Percentiles rank a stretch among this genome's conserved stretches.
These are phyloP conservation scores for Semibalanus balanoides DNA, from an alignment of 1,140 invertebrate species.

Conservation along the genomic window DNA sequence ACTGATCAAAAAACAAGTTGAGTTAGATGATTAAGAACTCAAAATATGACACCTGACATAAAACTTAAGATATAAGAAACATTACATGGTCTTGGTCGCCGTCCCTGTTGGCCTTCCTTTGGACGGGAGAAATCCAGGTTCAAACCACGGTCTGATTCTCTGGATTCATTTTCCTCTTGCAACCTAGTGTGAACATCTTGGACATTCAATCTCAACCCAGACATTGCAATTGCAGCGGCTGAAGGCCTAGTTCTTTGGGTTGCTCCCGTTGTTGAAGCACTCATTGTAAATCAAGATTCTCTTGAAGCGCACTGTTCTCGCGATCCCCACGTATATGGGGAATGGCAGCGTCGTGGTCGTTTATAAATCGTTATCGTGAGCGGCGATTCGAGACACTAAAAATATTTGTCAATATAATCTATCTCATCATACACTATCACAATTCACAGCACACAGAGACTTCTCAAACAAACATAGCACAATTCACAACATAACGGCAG, in stretches of 20 bases:
- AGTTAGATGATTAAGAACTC: too few species aligned
- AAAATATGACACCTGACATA: too few species aligned
- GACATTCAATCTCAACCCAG: slow-evolving; percentile 31
- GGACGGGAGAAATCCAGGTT: slow-evolving; percentile 35
- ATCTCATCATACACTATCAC: too few species aligned
- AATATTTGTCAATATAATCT: too few species aligned
- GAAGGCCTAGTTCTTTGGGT: not conserved
- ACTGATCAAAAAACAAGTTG: too few species aligned
- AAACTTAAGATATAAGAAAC: too few species aligned
- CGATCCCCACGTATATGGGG: not conserved
- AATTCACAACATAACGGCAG: too few species aligned
- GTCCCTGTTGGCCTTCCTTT: slow-evolving; percentile 18
- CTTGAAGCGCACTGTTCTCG: not conserved
- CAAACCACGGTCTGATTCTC: slow-evolving; percentile 28
- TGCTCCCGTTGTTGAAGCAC: not conserved
- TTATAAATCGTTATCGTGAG: too few species aligned
- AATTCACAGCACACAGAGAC: too few species aligned
- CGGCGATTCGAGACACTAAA: too few species aligned
- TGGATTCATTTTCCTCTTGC: slow-evolving; percentile 46
- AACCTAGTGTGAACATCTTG: slow-evolving; percentile 46
- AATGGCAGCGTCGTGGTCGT: too few species aligned
- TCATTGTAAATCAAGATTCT: not conserved
- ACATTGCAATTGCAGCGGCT: not conserved
- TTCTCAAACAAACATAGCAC: too few species aligned
- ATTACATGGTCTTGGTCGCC: slow-evolving; percentile 19